These are phyloP conservation scores for Hemiscyllium ocellatum DNA, from an alignment of 2,113 vertebrate species.

Conservation along the genomic window DNA sequence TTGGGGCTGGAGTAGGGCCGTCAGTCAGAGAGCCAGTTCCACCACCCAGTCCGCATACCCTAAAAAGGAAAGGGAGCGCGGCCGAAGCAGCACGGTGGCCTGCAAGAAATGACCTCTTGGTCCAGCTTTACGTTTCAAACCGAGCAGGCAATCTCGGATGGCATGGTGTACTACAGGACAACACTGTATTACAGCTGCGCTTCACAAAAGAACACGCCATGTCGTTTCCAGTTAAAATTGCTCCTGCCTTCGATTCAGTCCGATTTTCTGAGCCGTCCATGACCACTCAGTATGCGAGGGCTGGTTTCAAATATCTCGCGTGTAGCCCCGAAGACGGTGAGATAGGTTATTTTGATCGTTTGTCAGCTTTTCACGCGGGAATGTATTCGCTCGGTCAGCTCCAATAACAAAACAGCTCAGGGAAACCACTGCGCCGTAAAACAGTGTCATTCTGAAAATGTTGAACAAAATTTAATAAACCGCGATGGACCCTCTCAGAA, in stretches of 20 bases:
- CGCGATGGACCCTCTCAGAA: not conserved
- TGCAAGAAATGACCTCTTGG: conserved; percentile 58
- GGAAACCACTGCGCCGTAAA: not conserved
- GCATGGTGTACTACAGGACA: not conserved
- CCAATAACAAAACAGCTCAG: not conserved
- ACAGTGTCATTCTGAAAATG: not conserved
- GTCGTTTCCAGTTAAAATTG: not conserved
- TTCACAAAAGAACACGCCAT: not conserved
- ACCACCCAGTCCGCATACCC: conserved; percentile 70
- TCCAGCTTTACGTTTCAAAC: conserved; percentile 18
- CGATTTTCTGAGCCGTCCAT: not conserved
- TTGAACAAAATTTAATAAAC: not conserved
- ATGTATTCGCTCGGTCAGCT: not conserved
- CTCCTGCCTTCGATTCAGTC: not conserved
- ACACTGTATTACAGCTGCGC: not conserved
- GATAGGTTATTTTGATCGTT: not conserved
- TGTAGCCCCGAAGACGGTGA: not conserved
- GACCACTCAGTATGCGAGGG: too few species aligned
- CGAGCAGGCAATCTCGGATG: not conserved
- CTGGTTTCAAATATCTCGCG: not conserved
- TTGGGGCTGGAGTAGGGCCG: conserved; percentile 67
- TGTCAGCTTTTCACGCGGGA: not conserved
- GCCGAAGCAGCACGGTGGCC: conserved; percentile 65
- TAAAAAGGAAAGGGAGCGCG: conserved; percentile 69
- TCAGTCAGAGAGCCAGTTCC: conserved; percentile 64